Base-by-base conservation (phyloP, 2,797 vertebrate species). In the Paedocypris micromegethes region DNA sequence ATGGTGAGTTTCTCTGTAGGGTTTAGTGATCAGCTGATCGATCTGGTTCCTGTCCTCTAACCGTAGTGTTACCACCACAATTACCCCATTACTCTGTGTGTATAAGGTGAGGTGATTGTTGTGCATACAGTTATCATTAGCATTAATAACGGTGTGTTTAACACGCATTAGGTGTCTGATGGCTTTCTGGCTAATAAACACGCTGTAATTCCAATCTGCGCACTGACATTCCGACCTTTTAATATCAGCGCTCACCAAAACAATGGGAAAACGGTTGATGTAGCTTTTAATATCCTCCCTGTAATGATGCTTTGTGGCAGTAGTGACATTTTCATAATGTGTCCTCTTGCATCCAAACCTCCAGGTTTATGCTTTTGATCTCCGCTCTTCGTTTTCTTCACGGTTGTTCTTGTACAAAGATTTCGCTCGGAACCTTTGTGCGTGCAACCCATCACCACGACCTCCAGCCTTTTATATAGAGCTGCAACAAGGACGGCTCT, bases 171-270 rank as follows among this genome's bases (percentile, higher is more conserved):
- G 46, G 4, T 57, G 50, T 69, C 37, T 48, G 45, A 62, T 42
- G 45, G 3, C 23, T 50, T 57, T 41, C 52, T 70, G 53, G 51
- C 47, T 64, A 70, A 64, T 52, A 46, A 64, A 63, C 40, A 9
- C 40, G 46, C 37, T 57, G 47, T 53, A 57, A 2, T 56, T 51
- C 40, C 57, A 70, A 64, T 57, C 9, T 57, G 44, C 3, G 1
- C 2, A 4, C 23, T 63, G 68, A 70, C 68, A 63, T 58, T 59
- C 45, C 42, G 3, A 51, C 53, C 37, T 9, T 5, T 4, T 70
- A 64, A 70, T 45, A 44, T 46, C 50, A 38, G 2, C 49, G 40
- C 59, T 63, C 9, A 38, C 41, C 49, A 45, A 50, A 45, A 56
- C 6, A 4, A n/a, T 6, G 6, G 8, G 62, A 45, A 8, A 54